A percentile compares a stretch with the other conserved stretches of the same genome.
These are phyloP conservation scores for Clivina fossor DNA, from an alignment of 2,888 invertebrate genomes.

Conservation along the genomic window DNA sequence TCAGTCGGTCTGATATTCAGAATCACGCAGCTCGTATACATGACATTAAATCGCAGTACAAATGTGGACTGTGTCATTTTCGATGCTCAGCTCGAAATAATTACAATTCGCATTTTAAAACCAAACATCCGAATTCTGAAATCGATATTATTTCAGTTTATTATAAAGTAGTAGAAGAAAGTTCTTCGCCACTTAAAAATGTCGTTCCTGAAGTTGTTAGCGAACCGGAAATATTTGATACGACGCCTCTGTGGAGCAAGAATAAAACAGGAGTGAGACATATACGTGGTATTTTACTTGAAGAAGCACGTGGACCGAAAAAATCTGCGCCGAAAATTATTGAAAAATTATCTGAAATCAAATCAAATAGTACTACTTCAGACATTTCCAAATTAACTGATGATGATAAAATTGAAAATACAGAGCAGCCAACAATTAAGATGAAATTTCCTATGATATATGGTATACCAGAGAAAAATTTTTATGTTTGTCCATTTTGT, in stretches of 20 bases:
- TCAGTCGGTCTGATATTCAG: constrained; percentile 61
- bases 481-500: constrained; percentile 65
- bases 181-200: constrained; percentile 40
- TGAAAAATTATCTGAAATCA: constrained; percentile 41
- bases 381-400: constrained; percentile 1
- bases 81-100: constrained; percentile 58
- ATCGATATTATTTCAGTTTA: constrained; percentile 58
- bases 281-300: constrained; percentile 63
- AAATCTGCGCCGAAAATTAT: constrained; percentile 37
- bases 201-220: constrained; percentile 42
- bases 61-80: constrained; percentile 69
- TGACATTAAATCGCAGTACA: constrained; percentile 67
- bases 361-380: constrained; percentile 35
- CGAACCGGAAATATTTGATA: constrained; percentile 54
- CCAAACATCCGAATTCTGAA: constrained; percentile 58
- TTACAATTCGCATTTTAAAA: constrained; percentile 62
- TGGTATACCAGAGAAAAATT: constrained; percentile 59
- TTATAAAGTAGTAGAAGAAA: constrained; percentile 53
- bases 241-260: constrained; percentile 64
- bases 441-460: constrained; percentile 45
- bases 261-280: constrained; percentile 60
- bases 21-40: constrained; percentile 64
- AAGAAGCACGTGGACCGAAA: constrained; percentile 50
- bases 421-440: too few species aligned
- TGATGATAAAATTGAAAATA: too few species aligned